Evolutionary conservation across 2,888 invertebrate species (phyloP).

Genomic region (Pollenia griseotomentosa): DNA sequence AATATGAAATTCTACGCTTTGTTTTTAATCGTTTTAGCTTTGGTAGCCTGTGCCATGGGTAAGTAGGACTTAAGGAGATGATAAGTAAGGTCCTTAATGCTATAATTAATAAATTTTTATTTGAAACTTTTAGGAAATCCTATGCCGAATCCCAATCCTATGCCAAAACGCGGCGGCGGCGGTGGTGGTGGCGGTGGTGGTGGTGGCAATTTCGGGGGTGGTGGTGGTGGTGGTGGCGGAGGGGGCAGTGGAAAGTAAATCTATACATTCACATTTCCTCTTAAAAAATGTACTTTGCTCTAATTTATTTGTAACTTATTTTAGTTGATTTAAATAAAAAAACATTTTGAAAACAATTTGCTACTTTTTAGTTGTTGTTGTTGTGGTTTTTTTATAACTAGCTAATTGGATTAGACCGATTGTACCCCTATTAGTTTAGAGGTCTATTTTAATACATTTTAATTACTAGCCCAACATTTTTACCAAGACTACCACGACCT

Average conservation of each 20-base stretch:
- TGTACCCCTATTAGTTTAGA: too few species aligned
- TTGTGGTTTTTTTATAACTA: too few species aligned
- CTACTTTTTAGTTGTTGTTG: not conserved
- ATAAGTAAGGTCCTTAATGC: not conserved
- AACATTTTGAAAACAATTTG: not conserved
- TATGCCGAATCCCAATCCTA: slow-evolving; percentile 57
- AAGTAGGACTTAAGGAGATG: not conserved
- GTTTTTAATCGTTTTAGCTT: slow-evolving; percentile 50
- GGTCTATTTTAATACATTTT: too few species aligned
- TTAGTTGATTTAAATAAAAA: slow-evolving; percentile 34
- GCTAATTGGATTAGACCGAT: too few species aligned
- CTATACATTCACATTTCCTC: too few species aligned
- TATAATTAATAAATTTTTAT: not conserved
- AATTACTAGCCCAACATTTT: too few species aligned
- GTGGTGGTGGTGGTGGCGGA: slow-evolving; percentile 71
- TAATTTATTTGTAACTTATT: not conserved
- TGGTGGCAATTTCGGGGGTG: slow-evolving; percentile 45
- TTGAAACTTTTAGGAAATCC: slow-evolving; percentile 25
- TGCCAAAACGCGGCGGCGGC: too few species aligned
- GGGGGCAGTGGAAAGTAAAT: slow-evolving; percentile 62
- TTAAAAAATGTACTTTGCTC: not conserved
- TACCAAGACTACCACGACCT: too few species aligned
- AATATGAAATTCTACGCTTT: slow-evolving; percentile 68
- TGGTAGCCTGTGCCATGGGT: slow-evolving; percentile 64
- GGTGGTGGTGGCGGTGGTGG: slow-evolving; percentile 56